Evolutionary conservation across 2,888 invertebrate species (phyloP), one percentile per base, ranked within the genome.

Genomic region (Mystacides longicornis): DNA sequence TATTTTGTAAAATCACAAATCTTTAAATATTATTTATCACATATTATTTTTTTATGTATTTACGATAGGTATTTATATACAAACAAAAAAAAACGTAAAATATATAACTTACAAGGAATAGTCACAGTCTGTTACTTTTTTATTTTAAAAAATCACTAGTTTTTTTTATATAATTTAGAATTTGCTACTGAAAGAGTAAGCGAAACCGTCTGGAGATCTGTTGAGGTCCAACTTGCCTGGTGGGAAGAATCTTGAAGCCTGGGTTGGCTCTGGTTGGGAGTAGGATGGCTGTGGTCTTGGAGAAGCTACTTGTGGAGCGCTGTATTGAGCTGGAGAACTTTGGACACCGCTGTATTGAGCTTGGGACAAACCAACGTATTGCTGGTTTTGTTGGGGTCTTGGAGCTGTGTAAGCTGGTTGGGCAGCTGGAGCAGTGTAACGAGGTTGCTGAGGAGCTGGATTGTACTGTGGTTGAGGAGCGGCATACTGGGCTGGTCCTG

Each of bases 201-300:
- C 87, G 77, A 85, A 92, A 66, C 92, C 92, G 67, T 92, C 92
- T 42, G 91, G 91, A 57, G 89, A 89, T 68, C 92, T 80, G 78
- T 90, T 91, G 64, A 93, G 78, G 64, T 85, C 86, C 66, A 92
- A 81, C 72, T 91, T 90, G 63, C 92, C 92, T 23, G 91, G 90
- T 52, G 89, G 90, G 69, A 86, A 87, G 77, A 89, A 89, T 64
- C 86, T 81, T 66, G 82, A 81, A 23, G 82, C 75, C 60, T 81
- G 86, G 52, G 89, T 89, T 54, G 83, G 81, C 55, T 72, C 71
- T 59, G 80, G 77, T 23, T 74, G 69, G 55, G 77, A 75, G 66
- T 77, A 78, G 68, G 82, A 80, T 60, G 78, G 78, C 53, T 75
- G 77, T 50, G 68, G 67, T 49, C 66, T 61, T 37, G 66, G 67